Conservation (phyloP, 2,797 vertebrate genomes). For the Sebastes iracundus region DNA sequence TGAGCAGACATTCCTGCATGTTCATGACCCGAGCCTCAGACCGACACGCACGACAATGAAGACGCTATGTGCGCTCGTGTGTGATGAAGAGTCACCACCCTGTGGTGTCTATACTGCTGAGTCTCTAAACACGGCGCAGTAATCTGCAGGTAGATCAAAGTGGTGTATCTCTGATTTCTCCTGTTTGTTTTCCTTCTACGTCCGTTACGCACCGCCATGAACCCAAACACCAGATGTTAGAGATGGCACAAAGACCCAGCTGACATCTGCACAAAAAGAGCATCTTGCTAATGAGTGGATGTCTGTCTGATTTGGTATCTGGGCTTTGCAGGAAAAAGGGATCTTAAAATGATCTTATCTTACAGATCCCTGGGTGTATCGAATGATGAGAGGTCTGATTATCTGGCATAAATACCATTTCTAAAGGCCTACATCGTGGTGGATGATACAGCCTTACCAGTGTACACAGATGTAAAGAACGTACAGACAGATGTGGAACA, state of each 20-base stretch:
- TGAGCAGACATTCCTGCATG: constrained; percentile 59
- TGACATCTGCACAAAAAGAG: constrained; percentile 56
- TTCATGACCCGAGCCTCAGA: constrained; percentile 37
- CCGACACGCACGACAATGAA: constrained; percentile 7
- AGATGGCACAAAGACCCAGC: constrained; percentile 43
- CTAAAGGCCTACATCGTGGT: background rate
- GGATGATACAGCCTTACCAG: background rate
- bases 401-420: background rate
- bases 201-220: constrained; percentile 40
- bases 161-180: constrained; percentile 47
- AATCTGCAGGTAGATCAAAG: constrained; percentile 72
- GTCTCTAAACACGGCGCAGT: constrained; percentile 41
- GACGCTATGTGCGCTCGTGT: background rate
- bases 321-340: background rate
- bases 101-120: constrained; percentile 43
- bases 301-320: constrained; percentile 19
- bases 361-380: background rate
- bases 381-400: constrained; percentile 18
- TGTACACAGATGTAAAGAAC: background rate
- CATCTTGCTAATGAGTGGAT: constrained; percentile 37
- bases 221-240: constrained; percentile 74
- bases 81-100: constrained; percentile 13
- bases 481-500: background rate
- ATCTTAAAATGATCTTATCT: constrained; percentile 42
- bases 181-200: constrained; percentile 46